Conservation (phyloP, 2,888 invertebrate species). For the Drosophila austrosaltans region DNA sequence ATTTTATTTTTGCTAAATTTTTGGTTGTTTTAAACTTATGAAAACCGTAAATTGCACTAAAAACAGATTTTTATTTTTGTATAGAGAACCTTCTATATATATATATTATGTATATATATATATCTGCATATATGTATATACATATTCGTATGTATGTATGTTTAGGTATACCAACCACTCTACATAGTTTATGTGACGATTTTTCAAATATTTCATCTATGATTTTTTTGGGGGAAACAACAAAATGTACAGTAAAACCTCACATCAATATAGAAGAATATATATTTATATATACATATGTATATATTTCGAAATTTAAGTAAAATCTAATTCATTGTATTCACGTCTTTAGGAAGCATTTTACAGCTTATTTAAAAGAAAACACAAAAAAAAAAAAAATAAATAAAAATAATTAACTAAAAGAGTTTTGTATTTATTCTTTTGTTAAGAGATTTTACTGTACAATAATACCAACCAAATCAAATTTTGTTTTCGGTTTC, state of each 20-base stretch:
- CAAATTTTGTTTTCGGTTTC: not conserved
- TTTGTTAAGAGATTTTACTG: not conserved
- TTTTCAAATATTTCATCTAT: not conserved
- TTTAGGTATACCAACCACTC: conserved; percentile 12
- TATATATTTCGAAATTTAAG: not conserved
- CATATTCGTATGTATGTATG: conserved; percentile 3
- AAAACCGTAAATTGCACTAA: conserved; percentile 80
- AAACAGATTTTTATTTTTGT: conserved; percentile 54
- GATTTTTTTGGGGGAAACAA: not conserved
- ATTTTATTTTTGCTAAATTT: conserved; percentile 18
- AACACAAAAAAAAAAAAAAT: not conserved
- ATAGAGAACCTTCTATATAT: conserved; percentile 47
- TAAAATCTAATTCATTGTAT: conserved; percentile 1
- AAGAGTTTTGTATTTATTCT: not conserved
- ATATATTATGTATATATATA: not conserved
- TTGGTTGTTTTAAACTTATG: conserved; percentile 65
- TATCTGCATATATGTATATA: not conserved
- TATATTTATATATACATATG: not conserved
- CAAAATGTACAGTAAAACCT: conserved; percentile 5
- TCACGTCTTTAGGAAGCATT: not conserved
- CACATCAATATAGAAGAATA: not conserved
- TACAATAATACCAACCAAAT: not conserved
- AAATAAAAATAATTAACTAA: not conserved
- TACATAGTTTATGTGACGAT: conserved; percentile 12
- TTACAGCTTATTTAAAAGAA: not conserved